Conservation (phyloP, 2,113 vertebrate species). For the Neotragus moschatus region DNA sequence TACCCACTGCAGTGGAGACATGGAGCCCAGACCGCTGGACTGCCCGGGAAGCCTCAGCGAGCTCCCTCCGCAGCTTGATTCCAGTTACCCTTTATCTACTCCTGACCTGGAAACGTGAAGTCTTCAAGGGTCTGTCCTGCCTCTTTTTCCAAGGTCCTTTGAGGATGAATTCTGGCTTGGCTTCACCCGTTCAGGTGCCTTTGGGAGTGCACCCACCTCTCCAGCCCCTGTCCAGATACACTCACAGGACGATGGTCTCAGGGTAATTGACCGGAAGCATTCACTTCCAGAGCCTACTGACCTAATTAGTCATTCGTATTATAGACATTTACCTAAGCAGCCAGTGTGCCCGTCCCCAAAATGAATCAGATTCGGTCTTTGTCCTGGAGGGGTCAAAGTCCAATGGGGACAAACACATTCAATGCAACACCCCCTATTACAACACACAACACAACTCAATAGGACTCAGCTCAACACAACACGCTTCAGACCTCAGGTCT, state of each 20-base stretch:
- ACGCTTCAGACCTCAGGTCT: neutral
- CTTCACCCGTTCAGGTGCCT: neutral
- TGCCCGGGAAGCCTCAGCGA: neutral
- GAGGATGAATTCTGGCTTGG: neutral
- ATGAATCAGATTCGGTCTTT: neutral
- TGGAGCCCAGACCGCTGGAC: neutral
- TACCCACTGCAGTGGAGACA: neutral
- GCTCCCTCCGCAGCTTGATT: neutral
- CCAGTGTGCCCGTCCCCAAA: neutral
- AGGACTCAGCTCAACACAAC: neutral
- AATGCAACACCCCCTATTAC: neutral
- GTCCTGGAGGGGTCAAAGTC: neutral
- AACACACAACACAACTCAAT: neutral
- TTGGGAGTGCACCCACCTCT: neutral
- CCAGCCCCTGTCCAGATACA: neutral
- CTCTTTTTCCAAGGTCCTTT: neutral
- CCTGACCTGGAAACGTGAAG: neutral
- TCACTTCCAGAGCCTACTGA: neutral
- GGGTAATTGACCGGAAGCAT: neutral
- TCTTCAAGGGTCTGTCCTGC: neutral
- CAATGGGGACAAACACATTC: neutral
- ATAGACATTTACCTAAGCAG: neutral
- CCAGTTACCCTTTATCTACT: neutral
- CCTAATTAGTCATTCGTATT: neutral
- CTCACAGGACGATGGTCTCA: neutral